phyloP scores from a whole-genome alignment of 64 coral and sea anemone species.

The Montipora cactus region DNA sequence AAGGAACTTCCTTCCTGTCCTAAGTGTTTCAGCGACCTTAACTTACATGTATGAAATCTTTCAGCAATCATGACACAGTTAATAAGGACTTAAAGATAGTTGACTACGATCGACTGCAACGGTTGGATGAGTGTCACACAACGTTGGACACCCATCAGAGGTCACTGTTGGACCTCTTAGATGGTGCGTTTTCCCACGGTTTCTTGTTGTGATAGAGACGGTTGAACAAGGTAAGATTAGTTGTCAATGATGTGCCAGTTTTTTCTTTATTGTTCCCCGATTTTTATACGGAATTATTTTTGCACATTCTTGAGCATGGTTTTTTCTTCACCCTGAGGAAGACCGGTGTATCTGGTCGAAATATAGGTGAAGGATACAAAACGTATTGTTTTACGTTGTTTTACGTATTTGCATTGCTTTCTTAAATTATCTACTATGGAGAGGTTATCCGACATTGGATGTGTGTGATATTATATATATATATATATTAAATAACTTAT shows the following conservation, averaged over 20 bases:
- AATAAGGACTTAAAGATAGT: constrained; percentile 27
- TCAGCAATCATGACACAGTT: too few relatives aligned
- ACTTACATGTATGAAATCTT: too few relatives aligned
- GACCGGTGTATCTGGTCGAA: too few relatives aligned
- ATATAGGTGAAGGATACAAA: too few relatives aligned
- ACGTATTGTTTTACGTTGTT: too few relatives aligned
- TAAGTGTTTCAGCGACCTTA: too few relatives aligned
- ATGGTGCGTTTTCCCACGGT: constrained; percentile 26
- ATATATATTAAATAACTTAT: too few relatives aligned
- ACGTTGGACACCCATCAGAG: not conserved
- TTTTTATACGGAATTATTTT: not conserved
- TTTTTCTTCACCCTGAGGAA: not conserved
- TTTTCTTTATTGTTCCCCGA: not conserved
- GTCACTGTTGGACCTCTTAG: constrained; percentile 9
- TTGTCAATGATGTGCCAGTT: constrained; percentile 3
- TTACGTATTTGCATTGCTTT: too few relatives aligned
- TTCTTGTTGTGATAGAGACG: constrained; percentile 22
- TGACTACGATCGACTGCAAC: not conserved
- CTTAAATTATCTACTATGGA: too few relatives aligned
- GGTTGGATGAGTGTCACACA: not conserved
- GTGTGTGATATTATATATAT: too few relatives aligned
- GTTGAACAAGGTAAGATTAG: constrained; percentile 32
- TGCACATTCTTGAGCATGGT: not conserved
- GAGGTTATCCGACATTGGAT: too few relatives aligned
- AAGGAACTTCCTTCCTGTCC: too few relatives aligned